Conservation (phyloP, 2,797 vertebrate genomes). For the Gobio occitaniae region DNA sequence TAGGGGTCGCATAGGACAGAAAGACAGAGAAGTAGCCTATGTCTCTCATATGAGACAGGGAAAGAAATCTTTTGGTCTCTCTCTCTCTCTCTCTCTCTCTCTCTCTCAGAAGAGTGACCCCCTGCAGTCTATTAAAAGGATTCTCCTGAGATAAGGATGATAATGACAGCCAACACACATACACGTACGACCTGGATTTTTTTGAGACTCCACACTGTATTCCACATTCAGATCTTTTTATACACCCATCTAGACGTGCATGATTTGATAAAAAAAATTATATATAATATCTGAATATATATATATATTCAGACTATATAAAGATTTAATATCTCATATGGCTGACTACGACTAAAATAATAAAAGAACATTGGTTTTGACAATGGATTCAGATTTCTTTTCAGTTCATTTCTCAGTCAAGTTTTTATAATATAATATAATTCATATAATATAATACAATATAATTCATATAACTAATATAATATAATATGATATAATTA, state of each 20-base stretch:
- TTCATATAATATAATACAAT: too few species aligned
- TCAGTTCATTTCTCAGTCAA: background rate
- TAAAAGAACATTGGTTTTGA: background rate
- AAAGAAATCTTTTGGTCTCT: background rate
- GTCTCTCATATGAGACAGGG: constrained; percentile 3
- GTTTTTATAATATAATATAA: too few species aligned
- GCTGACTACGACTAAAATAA: background rate
- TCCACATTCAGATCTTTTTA: constrained; percentile 27
- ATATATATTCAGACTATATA: background rate
- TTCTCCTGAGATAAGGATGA: constrained; percentile 44
- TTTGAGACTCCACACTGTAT: constrained; percentile 33
- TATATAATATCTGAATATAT: too few species aligned
- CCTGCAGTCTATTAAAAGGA: constrained; percentile 54
- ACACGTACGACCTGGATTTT: constrained; percentile 46
- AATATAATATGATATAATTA: too few species aligned
- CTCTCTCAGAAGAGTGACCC: constrained; percentile 36
- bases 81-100: constrained; percentile 43
- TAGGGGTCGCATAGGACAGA: background rate
- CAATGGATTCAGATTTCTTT: background rate
- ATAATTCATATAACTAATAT: too few species aligned
- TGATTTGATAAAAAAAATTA: background rate
- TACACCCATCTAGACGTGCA: background rate
- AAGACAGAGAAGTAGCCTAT: constrained; percentile 22
- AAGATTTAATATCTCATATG: background rate
- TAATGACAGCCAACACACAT: constrained; percentile 37